A percentile compares a stretch with the other conserved stretches of the same genome.
Evolutionary conservation across 2,888 invertebrate genomes (phyloP).

Genomic region (Orthonevra nobilis): DNA sequence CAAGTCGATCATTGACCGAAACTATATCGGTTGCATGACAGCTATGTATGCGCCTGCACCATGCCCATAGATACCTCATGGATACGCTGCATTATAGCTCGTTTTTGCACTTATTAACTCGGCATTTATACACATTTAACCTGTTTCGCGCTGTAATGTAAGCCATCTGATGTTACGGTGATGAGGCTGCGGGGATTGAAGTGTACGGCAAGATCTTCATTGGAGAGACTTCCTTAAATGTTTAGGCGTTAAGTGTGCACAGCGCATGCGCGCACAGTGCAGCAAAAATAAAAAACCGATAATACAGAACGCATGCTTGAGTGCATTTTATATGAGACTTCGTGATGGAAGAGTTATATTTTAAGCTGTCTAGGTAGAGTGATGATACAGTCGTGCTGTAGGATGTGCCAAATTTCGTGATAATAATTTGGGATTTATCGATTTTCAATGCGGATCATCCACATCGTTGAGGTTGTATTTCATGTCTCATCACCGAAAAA

Average conservation of each 20-base stretch:
- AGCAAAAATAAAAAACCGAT: too few relatives aligned
- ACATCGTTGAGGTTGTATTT: too few relatives aligned
- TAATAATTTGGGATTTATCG: too few relatives aligned
- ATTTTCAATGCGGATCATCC: too few relatives aligned
- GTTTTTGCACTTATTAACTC: constrained; percentile 70
- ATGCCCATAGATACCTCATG: constrained; percentile 58
- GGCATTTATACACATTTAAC: constrained; percentile 70
- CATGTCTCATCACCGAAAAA: too few relatives aligned
- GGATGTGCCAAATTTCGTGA: too few relatives aligned
- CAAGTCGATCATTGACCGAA: constrained; percentile 71
- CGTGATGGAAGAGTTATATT: constrained; percentile 48
- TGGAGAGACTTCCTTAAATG: constrained; percentile 67
- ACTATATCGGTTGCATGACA: constrained; percentile 70
- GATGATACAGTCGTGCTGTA: too few relatives aligned
- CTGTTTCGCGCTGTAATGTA: constrained; percentile 66
- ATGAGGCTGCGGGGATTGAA: background rate
- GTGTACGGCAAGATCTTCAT: constrained; percentile 20
- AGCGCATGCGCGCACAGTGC: constrained; percentile 57
- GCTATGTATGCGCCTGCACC: constrained; percentile 61
- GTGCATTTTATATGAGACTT: constrained; percentile 56
- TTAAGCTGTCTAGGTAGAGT: too few relatives aligned
- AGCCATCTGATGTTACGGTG: constrained; percentile 38
- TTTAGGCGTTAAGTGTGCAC: constrained; percentile 68
- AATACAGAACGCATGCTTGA: constrained; percentile 61
- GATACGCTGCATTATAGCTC: constrained; percentile 61